These are phyloP conservation scores for Porites evermanni DNA, from an alignment of 92 coral and sea anemone species.

Conservation along the genomic window DNA sequence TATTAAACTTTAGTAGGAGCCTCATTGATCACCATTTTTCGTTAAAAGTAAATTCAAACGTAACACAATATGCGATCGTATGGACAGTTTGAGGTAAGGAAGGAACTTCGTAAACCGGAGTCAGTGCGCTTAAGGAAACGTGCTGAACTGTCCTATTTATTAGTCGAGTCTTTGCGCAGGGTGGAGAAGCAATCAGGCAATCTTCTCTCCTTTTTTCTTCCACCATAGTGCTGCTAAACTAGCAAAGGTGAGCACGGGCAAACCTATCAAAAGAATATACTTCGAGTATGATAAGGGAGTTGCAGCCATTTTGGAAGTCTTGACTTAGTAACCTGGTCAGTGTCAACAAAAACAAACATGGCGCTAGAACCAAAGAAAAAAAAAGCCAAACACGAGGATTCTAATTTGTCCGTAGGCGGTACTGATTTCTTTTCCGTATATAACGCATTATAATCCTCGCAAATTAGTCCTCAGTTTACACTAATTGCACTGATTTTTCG, in stretches of 20 bases:
- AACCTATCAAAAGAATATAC: constrained; percentile 22
- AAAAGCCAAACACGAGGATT: constrained; percentile 11
- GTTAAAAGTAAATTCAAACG: too few relatives aligned
- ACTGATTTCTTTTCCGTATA: background rate
- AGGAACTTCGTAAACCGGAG: too few relatives aligned
- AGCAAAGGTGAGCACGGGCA: constrained; percentile 20
- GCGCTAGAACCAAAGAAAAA: background rate
- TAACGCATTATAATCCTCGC: background rate
- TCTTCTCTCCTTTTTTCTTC: constrained; percentile 36
- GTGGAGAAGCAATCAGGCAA: too few relatives aligned
- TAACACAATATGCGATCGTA: too few relatives aligned
- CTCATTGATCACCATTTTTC: too few relatives aligned
- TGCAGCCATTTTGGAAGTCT: background rate
- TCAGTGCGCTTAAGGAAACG: too few relatives aligned
- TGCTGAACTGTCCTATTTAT: too few relatives aligned
- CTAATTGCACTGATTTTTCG: background rate
- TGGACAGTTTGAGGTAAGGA: too few relatives aligned
- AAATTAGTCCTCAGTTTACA: too few relatives aligned
- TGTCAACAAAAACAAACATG: background rate
- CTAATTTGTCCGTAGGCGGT: background rate
- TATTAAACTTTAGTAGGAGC: too few relatives aligned
- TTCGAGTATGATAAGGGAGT: constrained; percentile 5
- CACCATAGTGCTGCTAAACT: constrained; percentile 49
- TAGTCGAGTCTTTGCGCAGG: too few relatives aligned
- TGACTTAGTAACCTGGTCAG: constrained; percentile 21